A percentile compares a stretch with the other conserved stretches of the same genome.
Conservation (phyloP, 2,888 invertebrate genomes). For the Nomada hirtipes region DNA sequence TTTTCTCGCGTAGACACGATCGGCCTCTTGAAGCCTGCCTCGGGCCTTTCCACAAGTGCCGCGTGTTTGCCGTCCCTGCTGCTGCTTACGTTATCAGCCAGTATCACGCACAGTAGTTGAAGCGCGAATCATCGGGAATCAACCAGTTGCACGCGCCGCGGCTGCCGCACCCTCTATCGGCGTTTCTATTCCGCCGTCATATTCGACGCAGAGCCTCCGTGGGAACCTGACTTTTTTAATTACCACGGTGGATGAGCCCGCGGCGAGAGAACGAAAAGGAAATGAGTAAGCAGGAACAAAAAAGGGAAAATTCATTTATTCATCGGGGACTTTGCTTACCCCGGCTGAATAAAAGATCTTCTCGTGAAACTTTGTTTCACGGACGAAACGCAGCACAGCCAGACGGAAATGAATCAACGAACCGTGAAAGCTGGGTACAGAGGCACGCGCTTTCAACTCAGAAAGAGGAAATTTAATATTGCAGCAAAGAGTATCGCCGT, state of each 20-base stretch:
- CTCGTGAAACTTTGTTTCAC: not conserved
- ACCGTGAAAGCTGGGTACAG: not conserved
- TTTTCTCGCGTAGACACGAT: constrained; percentile 34
- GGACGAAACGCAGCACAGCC: not conserved
- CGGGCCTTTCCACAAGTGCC: constrained; percentile 43
- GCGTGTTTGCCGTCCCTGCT: constrained; percentile 29
- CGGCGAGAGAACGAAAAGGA: constrained; percentile 3
- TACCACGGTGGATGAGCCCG: constrained; percentile 5
- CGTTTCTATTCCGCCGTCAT: no score
- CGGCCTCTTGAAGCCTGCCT: constrained; percentile 50
- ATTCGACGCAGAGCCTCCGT: not conserved
- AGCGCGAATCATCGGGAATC: constrained; percentile 17
- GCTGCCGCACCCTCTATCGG: not conserved
- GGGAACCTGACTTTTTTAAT: constrained; percentile 5
- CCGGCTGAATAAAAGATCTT: constrained; percentile 4
- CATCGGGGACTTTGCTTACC: constrained; percentile 4
- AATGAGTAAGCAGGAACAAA: constrained; percentile 3
- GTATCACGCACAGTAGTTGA: not conserved
- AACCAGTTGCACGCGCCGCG: constrained; percentile 42
- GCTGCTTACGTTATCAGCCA: not conserved
- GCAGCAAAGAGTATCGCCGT: constrained; percentile 3
- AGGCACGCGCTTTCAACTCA: not conserved
- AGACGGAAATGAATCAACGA: constrained; percentile 1
- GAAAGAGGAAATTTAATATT: constrained; percentile 23
- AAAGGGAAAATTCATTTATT: constrained; percentile 29